Evolutionary conservation across 2,888 invertebrate species (phyloP).

Genomic region (Ochropleura plecta): DNA sequence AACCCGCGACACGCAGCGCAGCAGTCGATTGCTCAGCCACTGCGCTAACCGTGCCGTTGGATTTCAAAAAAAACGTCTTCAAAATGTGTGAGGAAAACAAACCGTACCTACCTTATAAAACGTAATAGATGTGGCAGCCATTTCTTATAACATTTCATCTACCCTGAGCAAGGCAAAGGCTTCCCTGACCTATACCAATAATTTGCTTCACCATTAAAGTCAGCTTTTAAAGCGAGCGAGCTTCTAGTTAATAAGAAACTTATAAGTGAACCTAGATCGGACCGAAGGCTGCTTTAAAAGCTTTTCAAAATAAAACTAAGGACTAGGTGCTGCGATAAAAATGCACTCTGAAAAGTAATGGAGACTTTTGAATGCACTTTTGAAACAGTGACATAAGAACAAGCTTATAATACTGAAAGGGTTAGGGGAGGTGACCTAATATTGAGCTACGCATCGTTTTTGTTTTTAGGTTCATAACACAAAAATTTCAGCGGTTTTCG

Average conservation of each 20-base stretch:
- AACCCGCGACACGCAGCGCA: too few species aligned
- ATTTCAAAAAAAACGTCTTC: not conserved
- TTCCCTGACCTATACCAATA: slow-evolving; percentile 34
- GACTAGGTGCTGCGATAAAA: not conserved
- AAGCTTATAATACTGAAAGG: not conserved
- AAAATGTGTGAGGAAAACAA: not conserved
- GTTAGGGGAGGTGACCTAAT: not conserved
- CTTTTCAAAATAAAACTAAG: slow-evolving; percentile 9
- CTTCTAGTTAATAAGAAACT: slow-evolving; percentile 27
- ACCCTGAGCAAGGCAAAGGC: not conserved
- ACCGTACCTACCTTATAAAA: not conserved
- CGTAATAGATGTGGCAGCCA: not conserved
- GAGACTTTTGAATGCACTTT: not conserved
- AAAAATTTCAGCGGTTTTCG: too few species aligned
- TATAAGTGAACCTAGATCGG: not conserved
- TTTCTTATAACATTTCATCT: slow-evolving; percentile 23
- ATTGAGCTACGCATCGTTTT: not conserved
- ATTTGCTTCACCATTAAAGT: slow-evolving; percentile 29
- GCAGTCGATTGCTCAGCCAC: too few species aligned
- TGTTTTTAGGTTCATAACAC: too few species aligned
- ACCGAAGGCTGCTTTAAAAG: slow-evolving; percentile 4
- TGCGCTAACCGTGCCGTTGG: too few species aligned
- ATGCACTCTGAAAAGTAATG: not conserved
- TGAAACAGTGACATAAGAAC: not conserved
- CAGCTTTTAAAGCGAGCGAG: slow-evolving; percentile 25